Evolutionary conservation across 64 coral and sea anemone species (phyloP), one percentile per base, ranked within the genome.

Genomic region (Trachythela sp.): DNA sequence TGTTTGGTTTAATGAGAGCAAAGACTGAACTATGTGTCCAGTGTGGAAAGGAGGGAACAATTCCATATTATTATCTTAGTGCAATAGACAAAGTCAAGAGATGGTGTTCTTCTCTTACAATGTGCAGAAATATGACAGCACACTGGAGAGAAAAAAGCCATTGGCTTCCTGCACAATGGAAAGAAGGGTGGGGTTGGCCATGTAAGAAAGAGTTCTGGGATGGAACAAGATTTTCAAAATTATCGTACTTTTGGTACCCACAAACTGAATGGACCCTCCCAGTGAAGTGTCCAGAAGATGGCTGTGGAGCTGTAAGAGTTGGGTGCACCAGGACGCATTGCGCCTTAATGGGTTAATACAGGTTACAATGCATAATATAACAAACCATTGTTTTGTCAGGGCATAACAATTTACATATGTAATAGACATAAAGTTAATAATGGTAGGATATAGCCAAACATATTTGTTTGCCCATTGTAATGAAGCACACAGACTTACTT

Each of bases 91-190:
- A 92, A 92, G 91, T 92, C 31, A 92, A 92, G 11, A n/a, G 26
- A 24, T 92, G 87, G 91, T 92, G 54, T 76, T 56, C 80, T 7
- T 88, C 86, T 70, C 36, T 29, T 84, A 20, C 40, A 34, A 92
- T 92, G 87, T 92, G 91, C 75, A 83, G 75, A 45, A 89, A 75
- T 13, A 89, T 89, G 87, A 89, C 91, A 38, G 56, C 76, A 13
- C 87, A 89, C 64, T 89, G 91, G 91, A 13, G 22, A 1, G 36
- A 93, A 64, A 48, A 58, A 35, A 54, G 52, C 37, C 92, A 93
- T 27, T 93, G 92, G 92, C 11, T 93, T 34, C 64, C 84, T 35
- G n/a, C n/a, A n/a, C n/a, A n/a, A n/a, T n/a, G n/a, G n/a, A 18
- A 90, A 48, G 92, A 90, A 39, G 85, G 20, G 1, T 91, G 89